Conservation (phyloP, 1,140 invertebrate genomes). For the Coenobita brevimanus region DNA sequence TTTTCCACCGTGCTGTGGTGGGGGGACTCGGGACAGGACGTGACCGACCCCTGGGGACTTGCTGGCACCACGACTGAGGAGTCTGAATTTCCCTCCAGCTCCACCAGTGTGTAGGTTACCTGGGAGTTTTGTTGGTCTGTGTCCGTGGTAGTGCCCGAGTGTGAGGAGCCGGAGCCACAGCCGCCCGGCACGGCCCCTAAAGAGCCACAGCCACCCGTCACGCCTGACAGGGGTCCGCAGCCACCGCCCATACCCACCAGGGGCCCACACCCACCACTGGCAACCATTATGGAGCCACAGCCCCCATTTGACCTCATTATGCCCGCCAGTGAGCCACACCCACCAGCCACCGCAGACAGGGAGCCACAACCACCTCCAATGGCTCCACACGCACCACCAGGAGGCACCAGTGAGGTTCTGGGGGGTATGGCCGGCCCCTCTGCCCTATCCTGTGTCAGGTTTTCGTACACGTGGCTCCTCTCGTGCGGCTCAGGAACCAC, state of each 20-base stretch:
- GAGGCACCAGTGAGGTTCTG: constrained; percentile 53
- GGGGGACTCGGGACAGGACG: constrained; percentile 55
- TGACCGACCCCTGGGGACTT: constrained; percentile 52
- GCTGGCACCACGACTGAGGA: constrained; percentile 70
- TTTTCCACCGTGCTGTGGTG: constrained; percentile 77
- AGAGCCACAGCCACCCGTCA: too few relatives aligned
- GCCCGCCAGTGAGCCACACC: too few relatives aligned
- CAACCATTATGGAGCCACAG: too few relatives aligned
- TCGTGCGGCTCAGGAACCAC: constrained; percentile 57
- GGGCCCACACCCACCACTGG: too few relatives aligned
- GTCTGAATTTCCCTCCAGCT: constrained; percentile 77
- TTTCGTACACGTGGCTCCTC: constrained; percentile 58
- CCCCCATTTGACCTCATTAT: too few relatives aligned
- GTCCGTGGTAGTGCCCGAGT: constrained; percentile 65
- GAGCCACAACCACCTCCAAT: too few relatives aligned
- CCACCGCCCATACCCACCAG: too few relatives aligned
- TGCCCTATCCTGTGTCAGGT: constrained; percentile 50
- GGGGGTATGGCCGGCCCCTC: constrained; percentile 60
- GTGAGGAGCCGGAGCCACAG: constrained; percentile 61
- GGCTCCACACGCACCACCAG: constrained; percentile 19
- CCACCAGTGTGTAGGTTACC: constrained; percentile 86
- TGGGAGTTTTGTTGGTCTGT: constrained; percentile 69
- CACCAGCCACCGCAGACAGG: too few relatives aligned
- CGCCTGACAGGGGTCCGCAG: too few relatives aligned
- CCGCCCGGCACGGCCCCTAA: too few relatives aligned